phyloP scores from a whole-genome alignment of 2,113 vertebrate genomes.

The Dendrocopos noguchii region DNA sequence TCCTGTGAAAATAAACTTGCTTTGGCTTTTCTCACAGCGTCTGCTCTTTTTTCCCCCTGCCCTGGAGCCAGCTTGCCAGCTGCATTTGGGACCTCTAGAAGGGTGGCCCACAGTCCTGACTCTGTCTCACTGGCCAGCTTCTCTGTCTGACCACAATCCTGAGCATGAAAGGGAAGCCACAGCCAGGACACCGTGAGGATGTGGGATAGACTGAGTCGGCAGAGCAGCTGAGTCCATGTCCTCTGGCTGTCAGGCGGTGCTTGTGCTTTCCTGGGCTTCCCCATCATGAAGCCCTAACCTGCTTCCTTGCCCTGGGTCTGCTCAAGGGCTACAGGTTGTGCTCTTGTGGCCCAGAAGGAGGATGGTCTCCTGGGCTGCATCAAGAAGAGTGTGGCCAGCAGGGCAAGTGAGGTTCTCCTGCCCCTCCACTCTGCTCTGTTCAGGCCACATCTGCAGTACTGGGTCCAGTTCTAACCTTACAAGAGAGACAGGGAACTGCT shows the following conservation, averaged over 20 bases:
- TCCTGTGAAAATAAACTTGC: constrained; percentile 22
- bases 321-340: not conserved
- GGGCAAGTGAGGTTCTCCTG: too few species aligned
- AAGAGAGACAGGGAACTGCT: too few species aligned
- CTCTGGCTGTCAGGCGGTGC: not conserved
- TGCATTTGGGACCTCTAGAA: not conserved
- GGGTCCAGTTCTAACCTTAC: too few species aligned
- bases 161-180: not conserved
- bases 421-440: too few species aligned
- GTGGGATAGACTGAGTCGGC: not conserved
- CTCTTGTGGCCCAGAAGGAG: too few species aligned
- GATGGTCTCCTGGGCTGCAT: too few species aligned
- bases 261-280: not conserved
- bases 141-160: not conserved
- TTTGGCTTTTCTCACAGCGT: not conserved
- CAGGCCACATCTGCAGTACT: too few species aligned
- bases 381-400: too few species aligned
- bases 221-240: not conserved
- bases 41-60: not conserved
- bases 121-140: not conserved
- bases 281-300: fast-evolving
- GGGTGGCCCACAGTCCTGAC: not conserved
- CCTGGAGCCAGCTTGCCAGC: not conserved
- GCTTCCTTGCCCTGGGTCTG: not conserved
- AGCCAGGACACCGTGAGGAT: not conserved